Conservation (phyloP, 1,140 invertebrate species). For the Aphaenogaster rudis region DNA sequence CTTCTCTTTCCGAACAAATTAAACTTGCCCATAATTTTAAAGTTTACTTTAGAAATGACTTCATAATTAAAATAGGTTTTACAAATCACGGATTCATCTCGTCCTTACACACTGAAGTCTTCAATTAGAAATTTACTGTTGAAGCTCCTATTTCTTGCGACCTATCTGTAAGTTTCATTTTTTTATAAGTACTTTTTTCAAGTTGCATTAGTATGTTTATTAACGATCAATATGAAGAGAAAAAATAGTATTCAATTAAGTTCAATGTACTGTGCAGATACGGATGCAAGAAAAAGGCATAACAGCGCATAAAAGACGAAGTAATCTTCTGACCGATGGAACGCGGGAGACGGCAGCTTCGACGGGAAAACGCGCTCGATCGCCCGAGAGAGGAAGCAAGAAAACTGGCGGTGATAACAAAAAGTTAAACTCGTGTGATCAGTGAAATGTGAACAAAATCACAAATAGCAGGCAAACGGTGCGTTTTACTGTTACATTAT, state of each 20-base stretch:
- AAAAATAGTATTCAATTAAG: neutral
- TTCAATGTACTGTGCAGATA: neutral
- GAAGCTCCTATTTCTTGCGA: neutral
- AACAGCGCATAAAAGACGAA: neutral
- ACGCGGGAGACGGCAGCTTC: neutral
- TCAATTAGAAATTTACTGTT: neutral
- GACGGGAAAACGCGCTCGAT: slow-evolving; percentile 27
- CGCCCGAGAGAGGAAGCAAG: slow-evolving; percentile 5
- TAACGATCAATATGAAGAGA: neutral
- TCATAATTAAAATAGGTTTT: neutral
- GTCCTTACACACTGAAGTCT: neutral
- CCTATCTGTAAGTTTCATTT: neutral
- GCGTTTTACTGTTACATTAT: slow-evolving; percentile 57
- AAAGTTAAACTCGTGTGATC: slow-evolving; percentile 56
- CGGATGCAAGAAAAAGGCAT: neutral
- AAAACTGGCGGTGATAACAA: slow-evolving; percentile 49
- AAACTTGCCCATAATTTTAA: neutral
- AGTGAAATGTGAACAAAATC: slow-evolving; percentile 61
- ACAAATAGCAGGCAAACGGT: slow-evolving; percentile 57
- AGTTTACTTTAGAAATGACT: neutral
- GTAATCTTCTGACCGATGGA: neutral
- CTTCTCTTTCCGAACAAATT: neutral
- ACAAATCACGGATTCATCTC: neutral
- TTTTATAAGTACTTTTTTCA: neutral
- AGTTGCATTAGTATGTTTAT: neutral